Base-by-base conservation (phyloP, 2,888 invertebrate species). In the Cantharis flavilabris region DNA sequence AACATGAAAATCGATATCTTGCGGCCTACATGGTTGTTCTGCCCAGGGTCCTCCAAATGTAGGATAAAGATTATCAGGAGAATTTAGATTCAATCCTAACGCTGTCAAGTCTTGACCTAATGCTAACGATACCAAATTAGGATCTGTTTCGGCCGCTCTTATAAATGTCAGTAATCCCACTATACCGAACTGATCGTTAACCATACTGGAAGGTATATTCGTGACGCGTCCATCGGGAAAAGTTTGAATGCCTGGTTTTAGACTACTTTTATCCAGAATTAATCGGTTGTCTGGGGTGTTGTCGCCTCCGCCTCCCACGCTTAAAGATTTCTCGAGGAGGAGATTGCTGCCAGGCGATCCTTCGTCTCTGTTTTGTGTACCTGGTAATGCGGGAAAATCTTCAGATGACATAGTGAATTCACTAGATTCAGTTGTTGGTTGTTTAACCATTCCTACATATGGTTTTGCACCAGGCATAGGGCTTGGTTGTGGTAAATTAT, bases 41-140 rank as follows among this genome's bases (percentile, higher is more conserved):
- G 98, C 96, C 97, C 98, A 99, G 14, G 99, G 99, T 80, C 99
- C 99, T 86, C 97, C 98, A 90, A 99, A 99, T 85, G 97, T 98
- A 88, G 97, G 97, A 92, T 98, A 98, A 85, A 99, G 92, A 90
- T 97, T 97, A 91, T 99, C 99, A 80, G 98, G 96, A 84, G 98
- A 97, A 90, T 99, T 99, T 88, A 99, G 94, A 92, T 99, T 99
- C 88, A 99, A 93, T 83, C 99, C 99, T 85, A 99, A 92, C 81
- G 98, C 97, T 80, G 99, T 99, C 87, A 99, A 92, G 90, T 99
- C 99, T 89, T 98, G 98, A 81, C 99, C 99, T 86, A 99, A 92
- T 79, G 99, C 98, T 87, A 99, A 90, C 78, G 98, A 97, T 83
- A 98, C 98, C 86, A 99, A 92, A 89, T 97, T 97, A 73, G 97